phyloP scores from a whole-genome alignment of 2,113 vertebrate species.

The Sisor rabdophorus region DNA sequence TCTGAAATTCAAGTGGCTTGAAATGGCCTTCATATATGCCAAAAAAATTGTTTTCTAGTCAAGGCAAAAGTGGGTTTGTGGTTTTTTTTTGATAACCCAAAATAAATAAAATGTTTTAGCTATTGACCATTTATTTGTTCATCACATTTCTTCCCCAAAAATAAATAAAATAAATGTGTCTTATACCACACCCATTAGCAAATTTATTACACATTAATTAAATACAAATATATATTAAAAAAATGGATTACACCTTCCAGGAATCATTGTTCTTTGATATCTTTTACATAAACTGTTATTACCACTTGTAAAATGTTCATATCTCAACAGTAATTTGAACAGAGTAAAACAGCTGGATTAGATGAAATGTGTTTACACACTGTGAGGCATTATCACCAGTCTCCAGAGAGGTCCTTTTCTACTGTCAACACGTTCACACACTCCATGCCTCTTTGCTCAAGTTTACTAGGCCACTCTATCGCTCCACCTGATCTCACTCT shows the following conservation, averaged over 20 bases:
- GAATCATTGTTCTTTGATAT: neutral
- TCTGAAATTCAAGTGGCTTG: neutral
- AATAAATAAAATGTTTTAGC: neutral
- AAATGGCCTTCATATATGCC: neutral
- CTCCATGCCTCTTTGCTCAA: slow-evolving; percentile 26
- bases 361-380: slow-evolving; percentile 34
- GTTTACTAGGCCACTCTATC: slow-evolving; percentile 52
- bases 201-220: neutral
- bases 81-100: neutral
- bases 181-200: neutral
- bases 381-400: slow-evolving; percentile 32
- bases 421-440: slow-evolving; percentile 37
- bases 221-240: neutral
- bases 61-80: neutral
- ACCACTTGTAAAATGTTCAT: neutral
- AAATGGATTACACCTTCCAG: too few species aligned
- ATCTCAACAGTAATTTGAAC: slow-evolving; percentile 24
- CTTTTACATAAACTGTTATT: neutral
- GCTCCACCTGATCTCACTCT: slow-evolving; percentile 55
- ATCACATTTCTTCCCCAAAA: neutral
- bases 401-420: slow-evolving; percentile 28
- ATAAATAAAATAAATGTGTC: neutral
- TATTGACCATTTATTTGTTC: neutral
- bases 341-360: slow-evolving; percentile 39
- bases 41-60: too few species aligned